A percentile compares a stretch with the other conserved stretches of the same genome.
These are phyloP conservation scores for Pteronura brasiliensis DNA, from an alignment of 2,113 vertebrate genomes.

Conservation along the genomic window DNA sequence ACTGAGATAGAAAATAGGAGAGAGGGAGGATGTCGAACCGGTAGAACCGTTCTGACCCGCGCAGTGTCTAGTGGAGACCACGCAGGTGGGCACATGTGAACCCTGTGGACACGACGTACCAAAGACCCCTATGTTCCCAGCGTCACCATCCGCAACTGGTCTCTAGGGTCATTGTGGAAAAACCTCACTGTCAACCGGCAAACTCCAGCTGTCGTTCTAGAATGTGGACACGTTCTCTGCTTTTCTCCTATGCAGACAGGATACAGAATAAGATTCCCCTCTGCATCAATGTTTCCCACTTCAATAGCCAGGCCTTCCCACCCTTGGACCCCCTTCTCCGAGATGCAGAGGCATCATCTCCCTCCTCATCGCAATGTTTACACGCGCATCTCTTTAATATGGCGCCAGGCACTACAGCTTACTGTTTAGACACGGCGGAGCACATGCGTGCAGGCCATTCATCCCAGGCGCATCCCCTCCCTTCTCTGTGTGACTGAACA, in stretches of 20 bases:
- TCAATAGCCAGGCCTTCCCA: neutral
- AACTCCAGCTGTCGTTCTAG: neutral
- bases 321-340: neutral
- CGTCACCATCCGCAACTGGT: too few relatives aligned
- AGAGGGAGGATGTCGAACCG: too few relatives aligned
- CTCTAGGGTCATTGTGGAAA: neutral
- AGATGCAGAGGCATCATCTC: neutral
- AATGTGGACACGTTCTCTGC: neutral
- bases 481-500: neutral
- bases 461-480: neutral
- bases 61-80: neutral
- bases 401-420: neutral
- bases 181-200: neutral
- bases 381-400: accelerated
- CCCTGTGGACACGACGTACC: accelerated
- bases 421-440: accelerated
- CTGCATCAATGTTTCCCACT: neutral
- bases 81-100: accelerated
- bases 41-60: neutral
- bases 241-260: neutral
- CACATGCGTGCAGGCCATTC: too few relatives aligned
- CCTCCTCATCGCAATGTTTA: neutral
- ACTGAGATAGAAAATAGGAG: neutral
- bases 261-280: neutral
- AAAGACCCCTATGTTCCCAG: neutral